phyloP scores from a whole-genome alignment of 1,140 invertebrate species.

The Tribolium madens region DNA sequence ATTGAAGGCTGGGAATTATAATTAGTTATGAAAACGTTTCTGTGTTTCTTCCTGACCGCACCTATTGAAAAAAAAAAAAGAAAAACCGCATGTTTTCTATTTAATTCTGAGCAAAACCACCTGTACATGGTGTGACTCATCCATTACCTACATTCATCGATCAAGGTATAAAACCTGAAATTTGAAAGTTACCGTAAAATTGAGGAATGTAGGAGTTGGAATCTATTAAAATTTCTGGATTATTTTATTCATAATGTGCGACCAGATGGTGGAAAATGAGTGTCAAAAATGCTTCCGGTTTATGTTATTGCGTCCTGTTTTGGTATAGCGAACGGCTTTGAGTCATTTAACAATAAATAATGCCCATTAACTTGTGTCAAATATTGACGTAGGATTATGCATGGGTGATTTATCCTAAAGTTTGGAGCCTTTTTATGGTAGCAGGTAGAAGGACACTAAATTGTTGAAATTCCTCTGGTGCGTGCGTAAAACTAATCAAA shows the following conservation, averaged over 20 bases:
- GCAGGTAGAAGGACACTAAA: conserved; percentile 10
- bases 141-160: neutral
- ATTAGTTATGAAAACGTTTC: too few species aligned
- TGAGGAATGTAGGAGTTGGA: neutral
- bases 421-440: neutral
- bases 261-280: conserved; percentile 4
- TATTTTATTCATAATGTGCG: neutral
- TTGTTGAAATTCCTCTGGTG: neutral
- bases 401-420: neutral
- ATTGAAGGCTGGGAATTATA: too few species aligned
- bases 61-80: too few species aligned
- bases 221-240: neutral
- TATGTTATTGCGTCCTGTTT: conserved; percentile 1
- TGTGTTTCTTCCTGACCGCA: too few species aligned
- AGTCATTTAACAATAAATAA: neutral
- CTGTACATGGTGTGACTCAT: neutral
- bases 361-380: neutral
- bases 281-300: conserved; percentile 7
- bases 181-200: neutral
- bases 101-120: neutral
- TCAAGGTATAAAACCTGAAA: neutral
- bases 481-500: neutral
- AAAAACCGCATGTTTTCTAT: neutral
- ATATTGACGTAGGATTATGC: neutral
- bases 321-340: neutral